These are phyloP conservation scores for Mormyrus proboscirostris DNA, from an alignment of 2,797 vertebrate species.

Conservation along the genomic window DNA sequence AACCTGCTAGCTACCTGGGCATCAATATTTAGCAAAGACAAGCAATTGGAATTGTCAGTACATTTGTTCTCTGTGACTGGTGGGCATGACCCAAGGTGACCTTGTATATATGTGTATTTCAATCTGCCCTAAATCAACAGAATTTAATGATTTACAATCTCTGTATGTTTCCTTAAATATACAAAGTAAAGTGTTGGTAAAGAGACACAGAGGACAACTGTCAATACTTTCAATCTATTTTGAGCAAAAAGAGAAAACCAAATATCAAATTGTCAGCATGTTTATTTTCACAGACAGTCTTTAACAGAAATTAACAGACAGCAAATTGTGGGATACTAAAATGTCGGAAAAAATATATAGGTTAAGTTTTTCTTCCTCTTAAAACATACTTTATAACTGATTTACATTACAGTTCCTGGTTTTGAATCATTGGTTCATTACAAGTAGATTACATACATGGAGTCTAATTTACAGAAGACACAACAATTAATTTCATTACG, in stretches of 20 bases:
- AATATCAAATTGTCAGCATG: neutral
- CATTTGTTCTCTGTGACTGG: neutral
- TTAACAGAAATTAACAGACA: neutral
- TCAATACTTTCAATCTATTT: neutral
- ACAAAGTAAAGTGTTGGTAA: neutral
- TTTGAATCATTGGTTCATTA: neutral
- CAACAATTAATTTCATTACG: neutral
- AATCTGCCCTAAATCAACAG: neutral
- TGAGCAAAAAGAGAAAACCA: neutral
- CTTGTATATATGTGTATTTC: neutral
- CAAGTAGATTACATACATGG: neutral
- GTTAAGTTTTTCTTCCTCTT: neutral
- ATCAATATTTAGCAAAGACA: neutral
- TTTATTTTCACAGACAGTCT: neutral
- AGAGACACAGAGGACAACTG: neutral
- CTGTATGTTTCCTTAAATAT: neutral
- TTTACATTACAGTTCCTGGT: neutral
- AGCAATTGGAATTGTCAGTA: neutral
- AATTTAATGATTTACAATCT: neutral
- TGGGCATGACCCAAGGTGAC: neutral
- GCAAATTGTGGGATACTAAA: neutral
- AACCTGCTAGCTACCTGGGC: neutral
- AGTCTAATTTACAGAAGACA: neutral
- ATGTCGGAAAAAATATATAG: neutral
- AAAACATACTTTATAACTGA: neutral